These are phyloP conservation scores for Epistrophella euchroma DNA, from an alignment of 2,888 invertebrate species.

Conservation along the genomic window DNA sequence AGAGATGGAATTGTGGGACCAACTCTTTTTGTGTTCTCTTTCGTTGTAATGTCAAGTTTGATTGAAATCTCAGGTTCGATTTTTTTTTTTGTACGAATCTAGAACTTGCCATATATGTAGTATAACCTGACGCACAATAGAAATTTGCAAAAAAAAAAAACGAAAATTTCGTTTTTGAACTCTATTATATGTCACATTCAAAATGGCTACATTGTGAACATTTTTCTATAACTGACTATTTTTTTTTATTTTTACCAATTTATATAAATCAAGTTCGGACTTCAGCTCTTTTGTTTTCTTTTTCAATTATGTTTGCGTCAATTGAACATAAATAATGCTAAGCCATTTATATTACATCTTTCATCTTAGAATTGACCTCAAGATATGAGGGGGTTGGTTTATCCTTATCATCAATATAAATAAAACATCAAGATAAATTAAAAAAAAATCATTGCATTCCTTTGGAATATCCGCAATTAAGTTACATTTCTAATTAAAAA, in stretches of 20 bases:
- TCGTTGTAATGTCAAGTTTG: too few relatives aligned
- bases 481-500: constrained; percentile 36
- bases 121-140: too few relatives aligned
- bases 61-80: too few relatives aligned
- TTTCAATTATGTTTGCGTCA: neutral
- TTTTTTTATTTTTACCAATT: neutral
- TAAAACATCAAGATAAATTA: neutral
- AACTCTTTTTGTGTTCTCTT: too few relatives aligned
- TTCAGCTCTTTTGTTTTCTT: constrained; percentile 15
- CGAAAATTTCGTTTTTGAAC: too few relatives aligned
- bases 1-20: too few relatives aligned
- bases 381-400: neutral
- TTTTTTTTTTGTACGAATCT: too few relatives aligned
- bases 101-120: too few relatives aligned
- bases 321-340: neutral
- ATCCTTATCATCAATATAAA: neutral
- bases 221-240: too few relatives aligned
- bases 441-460: neutral
- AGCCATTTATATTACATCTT: neutral
- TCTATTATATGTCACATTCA: too few relatives aligned
- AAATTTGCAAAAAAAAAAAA: too few relatives aligned
- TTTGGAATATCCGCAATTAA: constrained; percentile 19
- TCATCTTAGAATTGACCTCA: neutral
- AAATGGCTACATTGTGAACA: too few relatives aligned
- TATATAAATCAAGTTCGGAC: neutral